These are phyloP conservation scores for Gorsachius goisagi DNA, from an alignment of 2,113 vertebrate genomes.

Conservation along the genomic window DNA sequence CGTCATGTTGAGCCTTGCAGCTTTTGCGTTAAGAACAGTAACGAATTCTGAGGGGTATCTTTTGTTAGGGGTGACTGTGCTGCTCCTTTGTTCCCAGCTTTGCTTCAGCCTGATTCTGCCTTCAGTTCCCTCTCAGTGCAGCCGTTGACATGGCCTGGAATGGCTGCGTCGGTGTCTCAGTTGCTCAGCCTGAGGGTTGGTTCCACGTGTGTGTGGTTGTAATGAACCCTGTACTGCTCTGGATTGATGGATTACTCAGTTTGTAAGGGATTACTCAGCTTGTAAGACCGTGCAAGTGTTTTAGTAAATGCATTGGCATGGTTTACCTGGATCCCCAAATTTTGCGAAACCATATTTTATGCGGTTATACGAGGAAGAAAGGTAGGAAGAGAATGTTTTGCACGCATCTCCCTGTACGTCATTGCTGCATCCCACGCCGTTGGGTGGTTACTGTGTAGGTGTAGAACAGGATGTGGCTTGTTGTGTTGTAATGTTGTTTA, in stretches of 20 bases:
- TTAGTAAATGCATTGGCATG: background rate
- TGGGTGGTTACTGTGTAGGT: background rate
- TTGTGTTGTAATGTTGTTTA: background rate
- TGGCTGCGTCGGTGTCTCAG: fast-evolving
- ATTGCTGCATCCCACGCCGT: background rate
- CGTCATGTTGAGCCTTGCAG: background rate
- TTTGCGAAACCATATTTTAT: background rate
- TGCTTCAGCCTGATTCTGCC: background rate
- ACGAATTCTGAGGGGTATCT: background rate
- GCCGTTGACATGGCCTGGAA: fast-evolving
- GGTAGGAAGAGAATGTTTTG: background rate
- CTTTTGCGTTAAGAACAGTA: background rate
- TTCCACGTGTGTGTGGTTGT: background rate
- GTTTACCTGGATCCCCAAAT: background rate
- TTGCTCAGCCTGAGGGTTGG: background rate
- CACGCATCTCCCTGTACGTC: background rate
- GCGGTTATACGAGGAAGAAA: background rate
- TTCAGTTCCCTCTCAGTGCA: background rate
- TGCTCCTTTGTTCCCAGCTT: background rate
- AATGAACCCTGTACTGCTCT: background rate
- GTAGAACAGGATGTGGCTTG: background rate
- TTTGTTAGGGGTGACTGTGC: background rate
- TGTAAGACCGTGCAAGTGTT: too few species aligned
- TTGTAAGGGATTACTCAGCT: too few species aligned
- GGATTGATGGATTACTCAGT: fast-evolving